phyloP scores from a whole-genome alignment of 2,888 invertebrate genomes.

The Pycnomerus fuliginosus region DNA sequence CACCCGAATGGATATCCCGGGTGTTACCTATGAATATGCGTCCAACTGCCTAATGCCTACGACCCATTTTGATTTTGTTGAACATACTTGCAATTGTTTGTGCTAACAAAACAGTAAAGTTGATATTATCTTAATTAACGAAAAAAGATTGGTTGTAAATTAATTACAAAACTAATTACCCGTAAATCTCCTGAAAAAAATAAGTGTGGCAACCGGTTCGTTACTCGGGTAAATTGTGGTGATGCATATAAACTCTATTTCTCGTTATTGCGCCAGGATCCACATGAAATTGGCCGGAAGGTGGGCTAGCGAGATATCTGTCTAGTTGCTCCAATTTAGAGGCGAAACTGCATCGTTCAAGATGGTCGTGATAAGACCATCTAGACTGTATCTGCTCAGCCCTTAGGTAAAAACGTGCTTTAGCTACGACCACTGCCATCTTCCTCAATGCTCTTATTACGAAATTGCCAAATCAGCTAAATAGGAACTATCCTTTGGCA shows the following conservation, averaged over 20 bases:
- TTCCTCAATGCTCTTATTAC: constrained; percentile 22
- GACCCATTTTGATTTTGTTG: too few relatives aligned
- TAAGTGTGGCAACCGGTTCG: constrained; percentile 18
- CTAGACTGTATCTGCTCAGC: constrained; percentile 8
- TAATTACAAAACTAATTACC: too few relatives aligned
- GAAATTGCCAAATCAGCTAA: constrained; percentile 25
- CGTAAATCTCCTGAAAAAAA: too few relatives aligned
- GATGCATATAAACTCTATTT: constrained; percentile 15
- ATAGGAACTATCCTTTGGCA: too few relatives aligned
- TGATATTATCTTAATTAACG: too few relatives aligned
- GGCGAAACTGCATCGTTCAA: constrained; percentile 21
- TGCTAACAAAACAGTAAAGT: too few relatives aligned
- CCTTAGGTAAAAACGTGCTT: constrained; percentile 23
- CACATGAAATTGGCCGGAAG: constrained; percentile 21
- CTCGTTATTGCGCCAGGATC: constrained; percentile 13
- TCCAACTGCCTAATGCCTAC: too few relatives aligned
- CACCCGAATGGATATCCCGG: too few relatives aligned
- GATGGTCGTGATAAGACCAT: constrained; percentile 16
- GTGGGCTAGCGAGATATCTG: constrained; percentile 10
- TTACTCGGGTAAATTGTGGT: constrained; percentile 15
- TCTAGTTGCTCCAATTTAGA: constrained; percentile 19
- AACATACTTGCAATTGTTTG: too few relatives aligned
- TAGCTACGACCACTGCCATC: constrained; percentile 9
- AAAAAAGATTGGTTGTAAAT: too few relatives aligned
- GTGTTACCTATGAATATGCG: too few relatives aligned